phyloP scores from a whole-genome alignment of 1,140 invertebrate species.

The Pentalonia nigronervosa region DNA sequence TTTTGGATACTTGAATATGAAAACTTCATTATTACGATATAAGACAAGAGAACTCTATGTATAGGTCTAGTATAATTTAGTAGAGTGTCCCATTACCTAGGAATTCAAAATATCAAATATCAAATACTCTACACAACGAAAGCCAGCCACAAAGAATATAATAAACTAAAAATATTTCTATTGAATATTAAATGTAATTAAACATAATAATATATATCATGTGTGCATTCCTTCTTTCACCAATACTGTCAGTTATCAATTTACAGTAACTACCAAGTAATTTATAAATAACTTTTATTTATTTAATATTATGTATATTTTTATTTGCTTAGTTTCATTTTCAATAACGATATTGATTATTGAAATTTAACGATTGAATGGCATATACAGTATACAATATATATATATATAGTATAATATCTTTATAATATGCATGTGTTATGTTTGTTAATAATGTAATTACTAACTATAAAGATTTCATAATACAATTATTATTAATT shows the following conservation, averaged over 20 bases:
- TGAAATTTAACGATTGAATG: too few relatives aligned
- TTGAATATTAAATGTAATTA: background rate
- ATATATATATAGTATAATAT: too few relatives aligned
- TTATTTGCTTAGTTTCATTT: too few relatives aligned
- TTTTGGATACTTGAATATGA: background rate
- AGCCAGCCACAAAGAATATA: too few relatives aligned
- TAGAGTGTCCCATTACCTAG: background rate
- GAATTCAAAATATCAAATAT: background rate
- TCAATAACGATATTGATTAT: too few relatives aligned
- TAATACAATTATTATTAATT: background rate
- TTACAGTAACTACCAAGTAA: too few relatives aligned
- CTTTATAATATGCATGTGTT: background rate
- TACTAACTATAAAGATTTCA: background rate
- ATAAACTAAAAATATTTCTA: background rate
- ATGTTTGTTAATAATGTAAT: background rate
- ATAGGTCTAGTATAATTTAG: background rate
- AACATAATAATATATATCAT: background rate
- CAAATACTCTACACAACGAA: too few relatives aligned
- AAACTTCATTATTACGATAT: background rate
- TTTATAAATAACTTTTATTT: too few relatives aligned
- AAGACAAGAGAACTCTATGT: background rate
- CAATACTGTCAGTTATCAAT: too few relatives aligned
- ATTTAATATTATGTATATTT: too few relatives aligned
- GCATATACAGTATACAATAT: too few relatives aligned
- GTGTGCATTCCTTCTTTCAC: too few relatives aligned